Evolutionary conservation across 2,113 vertebrate genomes (phyloP).

Genomic region (Haplotaxodon microlepis): DNA sequence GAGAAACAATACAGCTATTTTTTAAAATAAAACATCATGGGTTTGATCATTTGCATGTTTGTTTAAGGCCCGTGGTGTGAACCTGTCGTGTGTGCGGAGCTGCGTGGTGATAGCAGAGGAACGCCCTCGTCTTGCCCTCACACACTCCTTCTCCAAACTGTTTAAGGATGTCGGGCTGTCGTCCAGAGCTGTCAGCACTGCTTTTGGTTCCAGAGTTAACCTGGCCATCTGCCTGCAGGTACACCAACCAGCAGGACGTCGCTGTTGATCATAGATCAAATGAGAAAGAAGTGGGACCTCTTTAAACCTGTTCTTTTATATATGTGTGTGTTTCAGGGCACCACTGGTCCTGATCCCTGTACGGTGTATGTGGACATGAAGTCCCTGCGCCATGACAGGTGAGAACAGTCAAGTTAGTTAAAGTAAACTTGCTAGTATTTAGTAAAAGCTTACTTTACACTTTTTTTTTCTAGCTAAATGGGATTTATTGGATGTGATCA

Average conservation of each 20-base stretch:
- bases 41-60: neutral
- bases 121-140: constrained; percentile 82
- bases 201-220: constrained; percentile 94
- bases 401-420: constrained; percentile 3
- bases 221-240: constrained; percentile 96
- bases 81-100: constrained; percentile 88
- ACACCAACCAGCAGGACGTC: neutral
- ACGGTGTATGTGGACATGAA: constrained; percentile 98
- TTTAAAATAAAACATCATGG: neutral
- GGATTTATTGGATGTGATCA: neutral
- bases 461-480: neutral
- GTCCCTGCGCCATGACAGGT: constrained; percentile 96
- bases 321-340: constrained; percentile 75
- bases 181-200: constrained; percentile 88
- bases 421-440: neutral
- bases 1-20: neutral
- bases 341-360: constrained; percentile 94
- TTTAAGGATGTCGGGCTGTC: constrained; percentile 96
- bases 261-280: neutral
- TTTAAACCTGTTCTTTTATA: neutral
- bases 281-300: neutral
- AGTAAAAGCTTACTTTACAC: neutral
- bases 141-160: constrained; percentile 95
- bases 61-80: constrained; percentile 85
- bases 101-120: constrained; percentile 96